Percentiles rank a stretch among this genome's conserved stretches.
Conservation (phyloP, 2,113 vertebrate genomes). For the Triplophysa tibetana region DNA sequence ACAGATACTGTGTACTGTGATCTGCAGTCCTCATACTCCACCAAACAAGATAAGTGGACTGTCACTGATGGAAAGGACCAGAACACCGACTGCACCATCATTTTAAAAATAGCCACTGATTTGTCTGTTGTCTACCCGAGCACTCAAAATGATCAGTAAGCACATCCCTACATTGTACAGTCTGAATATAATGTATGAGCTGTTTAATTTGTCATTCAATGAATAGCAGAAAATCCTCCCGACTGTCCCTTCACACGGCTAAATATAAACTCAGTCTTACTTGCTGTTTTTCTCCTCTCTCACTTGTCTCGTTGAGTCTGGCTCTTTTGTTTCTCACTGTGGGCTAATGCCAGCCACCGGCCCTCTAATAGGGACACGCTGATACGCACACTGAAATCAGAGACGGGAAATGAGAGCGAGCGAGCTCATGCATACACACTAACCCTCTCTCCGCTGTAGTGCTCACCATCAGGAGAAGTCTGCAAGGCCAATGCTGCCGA, state of each 20-base stretch:
- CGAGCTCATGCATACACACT: constrained; percentile 49
- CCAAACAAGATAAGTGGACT: no score
- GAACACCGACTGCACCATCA: no score
- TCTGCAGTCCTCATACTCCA: no score
- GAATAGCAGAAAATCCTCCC: constrained; percentile 16
- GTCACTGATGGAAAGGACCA: no score
- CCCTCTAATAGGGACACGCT: constrained; percentile 45
- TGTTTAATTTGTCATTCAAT: constrained; percentile 36
- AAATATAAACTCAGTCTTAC: constrained; percentile 56
- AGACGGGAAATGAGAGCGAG: constrained; percentile 40
- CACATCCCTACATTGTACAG: background rate
- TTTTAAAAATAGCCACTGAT: background rate
- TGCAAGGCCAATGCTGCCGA: constrained; percentile 24
- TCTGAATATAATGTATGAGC: constrained; percentile 28
- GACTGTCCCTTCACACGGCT: constrained; percentile 50
- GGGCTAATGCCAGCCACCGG: constrained; percentile 48
- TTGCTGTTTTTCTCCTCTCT: constrained; percentile 9
- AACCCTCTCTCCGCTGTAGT: constrained; percentile 10
- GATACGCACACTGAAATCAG: constrained; percentile 35
- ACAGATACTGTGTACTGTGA: no score
- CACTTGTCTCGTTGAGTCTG: constrained; percentile 25
- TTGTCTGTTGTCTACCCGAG: background rate
- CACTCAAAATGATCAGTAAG: background rate
- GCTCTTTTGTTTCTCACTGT: constrained; percentile 35
- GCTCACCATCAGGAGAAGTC: constrained; percentile 28